Evolutionary conservation across 2,113 vertebrate genomes (phyloP).

Genomic region (Cervus canadensis): DNA sequence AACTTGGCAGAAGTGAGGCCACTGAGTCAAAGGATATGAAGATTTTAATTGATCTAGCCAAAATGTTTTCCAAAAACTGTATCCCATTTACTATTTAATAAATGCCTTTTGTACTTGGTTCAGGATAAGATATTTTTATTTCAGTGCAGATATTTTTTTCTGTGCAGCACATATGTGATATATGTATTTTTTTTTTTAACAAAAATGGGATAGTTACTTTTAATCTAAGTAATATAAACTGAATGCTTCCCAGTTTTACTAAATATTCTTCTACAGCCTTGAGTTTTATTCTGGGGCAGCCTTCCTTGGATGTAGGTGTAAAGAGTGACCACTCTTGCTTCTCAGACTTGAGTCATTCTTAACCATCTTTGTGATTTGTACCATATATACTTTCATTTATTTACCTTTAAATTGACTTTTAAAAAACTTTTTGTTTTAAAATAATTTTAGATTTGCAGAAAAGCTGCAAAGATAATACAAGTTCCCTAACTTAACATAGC

Average conservation of each 20-base stretch:
- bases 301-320: not conserved
- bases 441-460: not conserved
- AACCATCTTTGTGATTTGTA: not conserved
- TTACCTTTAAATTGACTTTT: not conserved
- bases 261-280: not conserved
- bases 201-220: not conserved
- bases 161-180: not conserved
- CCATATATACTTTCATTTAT: not conserved
- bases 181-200: not conserved
- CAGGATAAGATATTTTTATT: not conserved
- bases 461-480: not conserved
- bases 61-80: not conserved
- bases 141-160: not conserved
- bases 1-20: not conserved
- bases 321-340: not conserved
- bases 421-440: not conserved
- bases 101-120: not conserved
- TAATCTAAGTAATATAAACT: not conserved
- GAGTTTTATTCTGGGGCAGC: not conserved
- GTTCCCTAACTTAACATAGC: not conserved
- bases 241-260: not conserved
- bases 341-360: not conserved
- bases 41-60: constrained; percentile 7
- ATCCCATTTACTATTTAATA: not conserved
- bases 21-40: not conserved